These are phyloP conservation scores for Zosterops borbonicus DNA, from an alignment of 2,113 vertebrate species.

Conservation along the genomic window DNA sequence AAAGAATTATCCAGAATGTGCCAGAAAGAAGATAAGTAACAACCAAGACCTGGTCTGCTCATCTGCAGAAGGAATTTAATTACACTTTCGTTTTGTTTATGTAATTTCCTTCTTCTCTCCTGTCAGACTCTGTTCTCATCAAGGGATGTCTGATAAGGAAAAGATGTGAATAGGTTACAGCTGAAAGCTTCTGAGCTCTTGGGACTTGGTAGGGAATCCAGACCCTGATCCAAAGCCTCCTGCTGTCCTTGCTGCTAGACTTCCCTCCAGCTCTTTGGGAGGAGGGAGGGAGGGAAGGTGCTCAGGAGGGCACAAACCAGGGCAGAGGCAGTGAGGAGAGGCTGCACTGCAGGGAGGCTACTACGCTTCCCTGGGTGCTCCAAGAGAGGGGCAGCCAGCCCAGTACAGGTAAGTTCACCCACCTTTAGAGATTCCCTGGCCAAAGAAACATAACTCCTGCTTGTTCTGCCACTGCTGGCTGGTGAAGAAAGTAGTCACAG, in stretches of 20 bases:
- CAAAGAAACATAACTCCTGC: not conserved
- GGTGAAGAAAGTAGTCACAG: not conserved
- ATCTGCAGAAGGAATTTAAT: slow-evolving; percentile 46
- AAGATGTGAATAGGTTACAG: slow-evolving; percentile 31
- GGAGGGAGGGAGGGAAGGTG: not conserved
- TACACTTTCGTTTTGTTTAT: slow-evolving; percentile 28
- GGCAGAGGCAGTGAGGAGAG: not conserved
- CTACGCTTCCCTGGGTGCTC: fast-evolving
- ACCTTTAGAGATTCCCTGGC: not conserved
- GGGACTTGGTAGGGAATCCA: not conserved
- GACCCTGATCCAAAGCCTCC: not conserved
- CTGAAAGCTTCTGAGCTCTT: slow-evolving; percentile 42
- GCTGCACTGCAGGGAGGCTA: not conserved
- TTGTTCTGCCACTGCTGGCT: not conserved
- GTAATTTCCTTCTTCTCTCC: slow-evolving; percentile 28
- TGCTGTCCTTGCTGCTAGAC: not conserved
- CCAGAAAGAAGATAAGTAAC: not conserved
- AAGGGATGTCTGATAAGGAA: slow-evolving; percentile 12
- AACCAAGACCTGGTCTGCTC: not conserved
- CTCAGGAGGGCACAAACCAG: not conserved
- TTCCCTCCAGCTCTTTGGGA: not conserved
- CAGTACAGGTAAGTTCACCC: not conserved
- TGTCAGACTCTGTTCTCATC: slow-evolving; percentile 12
- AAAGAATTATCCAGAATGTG: slow-evolving; percentile 14
- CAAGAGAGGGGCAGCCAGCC: not conserved